Percentiles rank a stretch among this genome's conserved stretches.
Conservation (phyloP, 2,113 vertebrate genomes). For the Zingel zingel region DNA sequence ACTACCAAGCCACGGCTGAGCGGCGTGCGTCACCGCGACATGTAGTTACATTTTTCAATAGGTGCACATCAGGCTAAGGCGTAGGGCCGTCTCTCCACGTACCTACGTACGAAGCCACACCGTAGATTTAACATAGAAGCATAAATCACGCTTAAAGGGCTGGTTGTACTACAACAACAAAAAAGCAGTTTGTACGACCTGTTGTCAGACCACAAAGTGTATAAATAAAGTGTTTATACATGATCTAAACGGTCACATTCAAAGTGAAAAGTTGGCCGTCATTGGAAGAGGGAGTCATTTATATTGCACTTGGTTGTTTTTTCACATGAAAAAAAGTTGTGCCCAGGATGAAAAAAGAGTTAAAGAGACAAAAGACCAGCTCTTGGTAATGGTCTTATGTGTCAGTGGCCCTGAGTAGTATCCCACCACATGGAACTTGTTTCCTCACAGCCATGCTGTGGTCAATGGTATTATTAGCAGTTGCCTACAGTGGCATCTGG, state of each 20-base stretch:
- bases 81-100: too few species aligned
- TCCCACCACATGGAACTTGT: neutral
- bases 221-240: neutral
- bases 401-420: neutral
- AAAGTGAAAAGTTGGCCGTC: neutral
- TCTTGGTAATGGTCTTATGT: neutral
- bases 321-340: neutral
- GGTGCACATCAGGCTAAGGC: too few species aligned
- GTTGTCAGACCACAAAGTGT: neutral
- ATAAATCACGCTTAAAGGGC: too few species aligned
- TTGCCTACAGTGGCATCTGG: slow-evolving; percentile 1
- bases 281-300: neutral
- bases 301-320: neutral
- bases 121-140: too few species aligned
- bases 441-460: neutral
- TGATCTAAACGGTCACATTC: neutral
- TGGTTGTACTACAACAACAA: neutral
- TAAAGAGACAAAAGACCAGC: neutral
- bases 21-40: too few species aligned
- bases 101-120: too few species aligned
- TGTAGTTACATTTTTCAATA: too few species aligned
- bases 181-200: neutral
- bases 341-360: neutral
- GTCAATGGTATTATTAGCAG: slow-evolving; percentile 11
- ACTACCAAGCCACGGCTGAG: too few species aligned